Evolutionary conservation across 2,888 invertebrate genomes (phyloP).

Genomic region (Cephus spinipes): DNA sequence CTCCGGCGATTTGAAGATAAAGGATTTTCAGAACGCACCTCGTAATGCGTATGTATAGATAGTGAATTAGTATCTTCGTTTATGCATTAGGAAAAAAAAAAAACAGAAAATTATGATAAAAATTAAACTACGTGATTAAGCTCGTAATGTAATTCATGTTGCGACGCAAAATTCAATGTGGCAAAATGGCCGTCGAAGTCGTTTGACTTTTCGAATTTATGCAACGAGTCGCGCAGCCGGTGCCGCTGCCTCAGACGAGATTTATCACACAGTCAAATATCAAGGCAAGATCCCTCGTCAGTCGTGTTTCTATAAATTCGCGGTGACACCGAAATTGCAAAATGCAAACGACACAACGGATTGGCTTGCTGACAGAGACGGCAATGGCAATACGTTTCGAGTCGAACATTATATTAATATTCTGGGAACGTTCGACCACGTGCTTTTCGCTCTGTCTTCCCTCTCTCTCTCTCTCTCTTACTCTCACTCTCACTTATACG

Average conservation of each 20-base stretch:
- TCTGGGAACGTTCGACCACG: slow-evolving; percentile 49
- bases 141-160: not conserved
- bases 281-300: slow-evolving; percentile 4
- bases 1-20: slow-evolving; percentile 59
- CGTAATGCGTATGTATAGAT: not conserved
- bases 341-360: slow-evolving; percentile 44
- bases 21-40: slow-evolving; percentile 49
- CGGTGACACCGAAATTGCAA: slow-evolving; percentile 32
- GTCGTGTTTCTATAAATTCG: slow-evolving; percentile 16
- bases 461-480: slow-evolving; percentile 27
- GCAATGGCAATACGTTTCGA: slow-evolving; percentile 51
- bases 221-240: not conserved
- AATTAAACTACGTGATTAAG: not conserved
- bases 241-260: not conserved
- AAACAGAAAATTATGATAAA: not conserved
- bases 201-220: not conserved
- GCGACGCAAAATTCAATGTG: not conserved
- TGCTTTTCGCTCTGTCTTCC: slow-evolving; percentile 13
- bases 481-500: slow-evolving; percentile 11
- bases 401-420: slow-evolving; percentile 57
- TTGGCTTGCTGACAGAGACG: slow-evolving; percentile 52
- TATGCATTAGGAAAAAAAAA: not conserved
- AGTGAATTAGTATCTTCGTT: not conserved
- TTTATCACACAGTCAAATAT: slow-evolving; percentile 11
- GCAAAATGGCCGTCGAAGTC: not conserved